Base-by-base conservation (phyloP, 2,888 invertebrate genomes). In the Chymomyza fuscimana region DNA sequence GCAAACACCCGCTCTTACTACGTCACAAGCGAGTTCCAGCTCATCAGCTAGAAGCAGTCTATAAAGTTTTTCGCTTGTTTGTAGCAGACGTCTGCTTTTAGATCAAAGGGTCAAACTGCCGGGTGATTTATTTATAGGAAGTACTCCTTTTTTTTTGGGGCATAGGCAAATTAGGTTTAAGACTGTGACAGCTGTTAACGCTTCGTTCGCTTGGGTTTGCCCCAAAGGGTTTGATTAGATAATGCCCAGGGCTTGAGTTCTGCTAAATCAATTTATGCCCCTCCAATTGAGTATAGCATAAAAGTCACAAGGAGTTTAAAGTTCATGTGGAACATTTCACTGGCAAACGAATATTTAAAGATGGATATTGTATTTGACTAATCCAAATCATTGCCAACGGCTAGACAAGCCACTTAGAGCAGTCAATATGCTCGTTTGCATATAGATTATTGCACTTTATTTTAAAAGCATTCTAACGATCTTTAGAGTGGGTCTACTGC, bases 21-120 rank as follows among this genome's bases (percentile, higher is more conserved):
- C 32, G 7, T 32, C 32, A 32, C 32, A 32, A 7, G 32, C 32
- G 32, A 32, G 32, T 32, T 32, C 32, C 32, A 32, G 32, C 32
- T 32, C 32, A 32, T 32, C 5, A 10, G 22, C 25, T 15, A 12
- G 58, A 1, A 25, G 25, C 62, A 63, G 70, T 69, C 72, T 80
- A 58, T 71, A 74, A 71, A 79, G 73, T 77, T 74, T 80, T 70
- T 66, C 29, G 63, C 58, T 63, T 67, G 60, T 65, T 76, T 72
- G 46, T 54, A 56, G 58, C 60, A 76, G 80, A 76, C 80, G 74
- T 70, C 80, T 79, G 79, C 68, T 81, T 81, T 79, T 80, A 81
- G 81, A 81, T 81, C 81, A 81, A 81, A 81, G 81, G 81, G 78
- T 80, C 76, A 81, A 51, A 81, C 67, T 76, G 69, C 79, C 70